Percentiles rank a stretch among this genome's conserved stretches.
Conservation (phyloP, 2,113 vertebrate genomes). For the Megaleporinus macrocephalus region DNA sequence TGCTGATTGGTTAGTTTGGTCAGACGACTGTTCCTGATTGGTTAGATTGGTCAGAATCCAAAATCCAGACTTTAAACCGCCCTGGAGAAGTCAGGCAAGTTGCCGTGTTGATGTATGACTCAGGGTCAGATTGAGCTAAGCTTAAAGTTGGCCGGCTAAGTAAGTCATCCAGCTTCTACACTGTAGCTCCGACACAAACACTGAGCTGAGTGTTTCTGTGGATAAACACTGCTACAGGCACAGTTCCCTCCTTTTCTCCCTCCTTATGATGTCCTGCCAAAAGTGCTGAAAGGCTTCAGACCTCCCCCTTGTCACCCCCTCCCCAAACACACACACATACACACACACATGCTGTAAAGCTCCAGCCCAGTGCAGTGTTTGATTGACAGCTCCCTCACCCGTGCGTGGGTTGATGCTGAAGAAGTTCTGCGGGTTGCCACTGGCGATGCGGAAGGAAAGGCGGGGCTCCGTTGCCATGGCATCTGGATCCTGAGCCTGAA, state of each 20-base stretch:
- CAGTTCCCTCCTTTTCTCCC: neutral
- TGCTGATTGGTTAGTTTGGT: too few relatives aligned
- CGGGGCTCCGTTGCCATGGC: conserved; percentile 69
- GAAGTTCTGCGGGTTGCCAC: conserved; percentile 97
- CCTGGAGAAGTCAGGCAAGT: too few relatives aligned
- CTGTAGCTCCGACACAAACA: neutral
- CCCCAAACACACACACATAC: conserved; percentile 1
- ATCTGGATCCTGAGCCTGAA: conserved; percentile 94
- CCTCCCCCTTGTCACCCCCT: too few relatives aligned
- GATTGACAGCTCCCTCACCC: conserved; percentile 75
- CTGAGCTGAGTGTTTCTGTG: neutral
- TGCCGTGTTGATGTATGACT: too few relatives aligned
- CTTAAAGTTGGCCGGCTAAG: too few relatives aligned
- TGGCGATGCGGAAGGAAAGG: conserved; percentile 89
- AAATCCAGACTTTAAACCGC: too few relatives aligned
- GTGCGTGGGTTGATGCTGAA: conserved; percentile 90
- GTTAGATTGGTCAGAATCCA: too few relatives aligned
- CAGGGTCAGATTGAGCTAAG: too few relatives aligned
- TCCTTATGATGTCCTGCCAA: neutral
- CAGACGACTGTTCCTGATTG: too few relatives aligned
- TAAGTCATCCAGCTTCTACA: neutral
- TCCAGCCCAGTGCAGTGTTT: neutral
- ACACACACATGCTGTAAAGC: neutral
- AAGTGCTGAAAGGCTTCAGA: neutral
- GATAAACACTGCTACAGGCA: neutral